Percentiles rank a stretch among this genome's conserved stretches.
Conservation (phyloP, 2,888 invertebrate genomes). For the Danaus chrysippus region DNA sequence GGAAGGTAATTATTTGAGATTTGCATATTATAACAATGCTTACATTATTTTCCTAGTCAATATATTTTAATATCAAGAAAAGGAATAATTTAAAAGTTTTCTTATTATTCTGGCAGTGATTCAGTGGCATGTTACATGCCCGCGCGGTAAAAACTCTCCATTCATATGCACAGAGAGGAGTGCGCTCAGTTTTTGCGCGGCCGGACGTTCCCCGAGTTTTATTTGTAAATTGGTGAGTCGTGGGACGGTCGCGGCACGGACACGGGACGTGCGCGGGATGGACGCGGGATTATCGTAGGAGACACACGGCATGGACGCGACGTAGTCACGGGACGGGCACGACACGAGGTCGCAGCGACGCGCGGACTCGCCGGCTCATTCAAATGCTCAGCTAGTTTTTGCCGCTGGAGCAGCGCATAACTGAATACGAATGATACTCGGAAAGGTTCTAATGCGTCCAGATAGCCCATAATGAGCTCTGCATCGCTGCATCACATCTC, state of each 20-base stretch:
- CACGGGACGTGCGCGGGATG: conserved; percentile 47
- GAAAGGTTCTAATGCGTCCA: conserved; percentile 37
- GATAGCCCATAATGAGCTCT: conserved; percentile 30
- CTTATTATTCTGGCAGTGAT: conserved; percentile 11
- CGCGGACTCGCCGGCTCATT: conserved; percentile 55
- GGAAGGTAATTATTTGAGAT: no score
- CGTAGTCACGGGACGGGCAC: conserved; percentile 28
- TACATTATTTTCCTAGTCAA: background rate
- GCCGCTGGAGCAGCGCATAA: conserved; percentile 52
- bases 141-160: conserved; percentile 60
- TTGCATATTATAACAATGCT: background rate
- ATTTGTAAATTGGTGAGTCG: conserved; percentile 71
- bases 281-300: conserved; percentile 30
- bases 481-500: conserved; percentile 16
- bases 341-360: conserved; percentile 53
- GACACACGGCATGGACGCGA: conserved; percentile 39
- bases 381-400: conserved; percentile 75
- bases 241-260: conserved; percentile 26
- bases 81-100: conserved; percentile 1
- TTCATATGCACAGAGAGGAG: conserved; percentile 70
- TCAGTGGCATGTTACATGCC: conserved; percentile 52
- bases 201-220: conserved; percentile 75
- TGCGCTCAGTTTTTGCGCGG: conserved; percentile 67
- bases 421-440: conserved; percentile 69
- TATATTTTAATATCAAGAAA: conserved; percentile 7